Evolutionary conservation across 2,888 invertebrate species (phyloP).

Genomic region (Agriotes lineatus): DNA sequence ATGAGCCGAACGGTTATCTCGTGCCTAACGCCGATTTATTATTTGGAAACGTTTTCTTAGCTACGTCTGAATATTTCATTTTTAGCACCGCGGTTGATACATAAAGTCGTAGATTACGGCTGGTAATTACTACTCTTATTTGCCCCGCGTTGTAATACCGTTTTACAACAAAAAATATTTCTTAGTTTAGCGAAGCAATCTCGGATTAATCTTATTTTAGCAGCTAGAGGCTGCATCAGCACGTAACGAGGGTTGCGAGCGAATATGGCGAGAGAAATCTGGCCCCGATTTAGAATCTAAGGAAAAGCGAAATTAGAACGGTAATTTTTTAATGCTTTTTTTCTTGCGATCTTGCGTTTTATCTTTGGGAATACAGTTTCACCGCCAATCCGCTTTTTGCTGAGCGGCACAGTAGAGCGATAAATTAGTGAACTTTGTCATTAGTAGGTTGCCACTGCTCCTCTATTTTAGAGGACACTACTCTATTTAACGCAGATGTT

Average conservation of each 20-base stretch:
- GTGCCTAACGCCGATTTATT: slow-evolving; percentile 2
- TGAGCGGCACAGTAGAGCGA: no score
- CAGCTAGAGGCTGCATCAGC: slow-evolving; percentile 4
- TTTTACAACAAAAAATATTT: slow-evolving; percentile 1
- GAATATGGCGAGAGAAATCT: not conserved
- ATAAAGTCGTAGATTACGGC: not conserved
- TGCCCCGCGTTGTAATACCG: not conserved
- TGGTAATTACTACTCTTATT: slow-evolving; percentile 1
- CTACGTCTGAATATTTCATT: slow-evolving; percentile 3
- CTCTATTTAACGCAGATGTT: no score
- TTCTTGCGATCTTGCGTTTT: no score
- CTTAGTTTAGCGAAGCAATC: not conserved
- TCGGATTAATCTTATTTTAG: slow-evolving; percentile 7
- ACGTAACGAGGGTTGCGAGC: not conserved
- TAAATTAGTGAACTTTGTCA: no score
- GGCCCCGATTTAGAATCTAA: not conserved
- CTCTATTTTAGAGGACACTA: no score
- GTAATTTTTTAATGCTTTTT: not conserved
- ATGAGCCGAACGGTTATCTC: slow-evolving; percentile 5
- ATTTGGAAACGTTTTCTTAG: slow-evolving; percentile 6
- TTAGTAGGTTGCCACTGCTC: no score
- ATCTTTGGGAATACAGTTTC: no score
- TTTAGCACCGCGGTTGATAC: slow-evolving; percentile 13
- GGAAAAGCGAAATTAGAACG: not conserved
- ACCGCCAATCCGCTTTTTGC: no score